Conservation (phyloP, 1,140 invertebrate genomes). For the Neodiprion pinetum region DNA sequence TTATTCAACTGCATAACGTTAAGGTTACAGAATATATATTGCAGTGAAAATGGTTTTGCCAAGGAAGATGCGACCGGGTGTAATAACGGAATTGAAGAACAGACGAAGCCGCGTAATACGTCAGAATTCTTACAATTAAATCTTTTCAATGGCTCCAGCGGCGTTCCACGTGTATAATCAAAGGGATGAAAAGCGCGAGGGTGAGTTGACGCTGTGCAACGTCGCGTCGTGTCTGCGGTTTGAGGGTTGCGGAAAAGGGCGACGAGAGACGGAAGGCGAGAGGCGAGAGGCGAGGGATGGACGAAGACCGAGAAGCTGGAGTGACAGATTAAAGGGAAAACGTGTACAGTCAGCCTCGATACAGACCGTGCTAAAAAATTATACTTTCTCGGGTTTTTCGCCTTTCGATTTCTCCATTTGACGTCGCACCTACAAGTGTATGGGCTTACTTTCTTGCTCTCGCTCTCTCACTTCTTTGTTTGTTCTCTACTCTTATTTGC, state of each 20-base stretch:
- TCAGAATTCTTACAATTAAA: slow-evolving; percentile 6
- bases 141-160: background rate
- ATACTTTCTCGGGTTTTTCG: too few relatives aligned
- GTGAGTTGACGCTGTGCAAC: too few relatives aligned
- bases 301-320: background rate
- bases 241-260: too few relatives aligned
- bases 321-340: background rate
- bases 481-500: too few relatives aligned
- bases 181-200: background rate
- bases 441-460: too few relatives aligned
- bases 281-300: background rate
- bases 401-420: too few relatives aligned
- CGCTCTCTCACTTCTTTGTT: too few relatives aligned
- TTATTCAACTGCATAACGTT: too few relatives aligned
- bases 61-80: background rate
- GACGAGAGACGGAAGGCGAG: background rate
- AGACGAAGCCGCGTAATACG: background rate
- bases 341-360: background rate
- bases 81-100: background rate
- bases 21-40: too few relatives aligned
- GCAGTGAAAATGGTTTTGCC: background rate
- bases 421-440: too few relatives aligned
- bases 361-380: background rate
- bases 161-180: background rate
- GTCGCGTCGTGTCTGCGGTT: too few relatives aligned